Evolutionary conservation across 37 sponge, comb jelly and placozoan genomes (phyloP).

Genomic region (Eunapius fragilis): DNA sequence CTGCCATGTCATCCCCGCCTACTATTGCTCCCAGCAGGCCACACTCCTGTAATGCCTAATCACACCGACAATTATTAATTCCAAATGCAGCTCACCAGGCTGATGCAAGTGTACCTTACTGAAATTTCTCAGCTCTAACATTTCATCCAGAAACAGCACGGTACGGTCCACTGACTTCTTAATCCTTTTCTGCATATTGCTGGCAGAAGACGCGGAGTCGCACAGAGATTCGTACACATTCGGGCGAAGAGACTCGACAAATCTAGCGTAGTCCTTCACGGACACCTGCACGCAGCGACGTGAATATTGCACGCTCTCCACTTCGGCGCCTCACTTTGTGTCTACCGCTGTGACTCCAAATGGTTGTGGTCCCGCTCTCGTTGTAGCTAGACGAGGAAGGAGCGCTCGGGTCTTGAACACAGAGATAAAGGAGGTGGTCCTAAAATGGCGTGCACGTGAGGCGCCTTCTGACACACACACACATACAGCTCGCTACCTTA

Average conservation of each 20-base stretch:
- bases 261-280: slow-evolving; percentile 46
- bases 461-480: neutral
- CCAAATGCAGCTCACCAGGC: neutral
- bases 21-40: slow-evolving; percentile 71
- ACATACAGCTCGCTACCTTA: slow-evolving; percentile 16
- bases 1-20: slow-evolving; percentile 64
- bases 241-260: slow-evolving; percentile 56
- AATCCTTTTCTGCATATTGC: slow-evolving; percentile 47
- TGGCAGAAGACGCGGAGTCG: slow-evolving; percentile 58
- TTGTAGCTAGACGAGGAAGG: slow-evolving; percentile 66
- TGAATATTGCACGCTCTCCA: too few species aligned
- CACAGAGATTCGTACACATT: slow-evolving; percentile 76
- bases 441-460: neutral
- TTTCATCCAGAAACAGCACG: slow-evolving; percentile 71
- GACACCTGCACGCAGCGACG: slow-evolving; percentile 73
- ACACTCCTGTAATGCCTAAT: slow-evolving; percentile 29
- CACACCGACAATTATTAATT: neutral
- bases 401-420: slow-evolving; percentile 68
- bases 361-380: slow-evolving; percentile 57
- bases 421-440: slow-evolving; percentile 59
- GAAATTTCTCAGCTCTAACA: slow-evolving; percentile 8
- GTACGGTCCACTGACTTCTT: slow-evolving; percentile 84
- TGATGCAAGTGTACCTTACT: slow-evolving; percentile 25
- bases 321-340: slow-evolving; percentile 54
- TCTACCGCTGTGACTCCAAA: slow-evolving; percentile 83